Evolutionary conservation across 64 coral and sea anemone genomes (phyloP), one percentile per base, ranked within the genome.

Genomic region (Stichodactyla mertensii): DNA sequence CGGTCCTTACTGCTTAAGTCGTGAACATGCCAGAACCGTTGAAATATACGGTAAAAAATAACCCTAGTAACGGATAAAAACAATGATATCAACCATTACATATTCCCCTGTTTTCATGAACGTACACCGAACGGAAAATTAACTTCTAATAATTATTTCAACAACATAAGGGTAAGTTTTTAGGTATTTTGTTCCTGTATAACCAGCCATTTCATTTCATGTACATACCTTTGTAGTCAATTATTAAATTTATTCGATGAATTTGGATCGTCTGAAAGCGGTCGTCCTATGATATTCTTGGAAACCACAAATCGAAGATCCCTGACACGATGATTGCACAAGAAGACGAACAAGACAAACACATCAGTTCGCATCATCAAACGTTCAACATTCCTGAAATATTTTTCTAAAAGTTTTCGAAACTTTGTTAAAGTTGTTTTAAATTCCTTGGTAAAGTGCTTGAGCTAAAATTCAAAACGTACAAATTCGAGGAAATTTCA

Each of bases 171-270:
- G 18, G 64, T 69, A 69, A 69, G 4, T 22, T 20, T 74, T 27
- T 11, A 74, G 27, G 27, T 74, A 31, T 74, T 31, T 31, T 74
- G 20, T 74, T 74, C 69, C 69, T 74, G 69, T 31, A 31, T 69
- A 2, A 27, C 24, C 10, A 74, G 69, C 12, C 24, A 10, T 31
- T 5, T 66, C 19, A 18, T 66, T 66, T 23, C 24, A 31, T 9
- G 22, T 36, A 26, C 64, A 19, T 69, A 24, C 19, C 16, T 69
- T 5, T 69, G 18, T 69, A 16, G 13, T 64, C 62, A 66, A n/a
- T 66, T n/a, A n/a, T 66, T n/a, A 20, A 66, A 66, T 66, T n/a
- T n/a, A n/a, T 66, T 20, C 62, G 62, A 66, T 74, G n/a, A 69
- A 69, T 23, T 6, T 69, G 18, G 8, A 5, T 24, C 64, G 64